phyloP scores from a whole-genome alignment of 2,797 vertebrate genomes.

The Threskiornis aethiopicus region DNA sequence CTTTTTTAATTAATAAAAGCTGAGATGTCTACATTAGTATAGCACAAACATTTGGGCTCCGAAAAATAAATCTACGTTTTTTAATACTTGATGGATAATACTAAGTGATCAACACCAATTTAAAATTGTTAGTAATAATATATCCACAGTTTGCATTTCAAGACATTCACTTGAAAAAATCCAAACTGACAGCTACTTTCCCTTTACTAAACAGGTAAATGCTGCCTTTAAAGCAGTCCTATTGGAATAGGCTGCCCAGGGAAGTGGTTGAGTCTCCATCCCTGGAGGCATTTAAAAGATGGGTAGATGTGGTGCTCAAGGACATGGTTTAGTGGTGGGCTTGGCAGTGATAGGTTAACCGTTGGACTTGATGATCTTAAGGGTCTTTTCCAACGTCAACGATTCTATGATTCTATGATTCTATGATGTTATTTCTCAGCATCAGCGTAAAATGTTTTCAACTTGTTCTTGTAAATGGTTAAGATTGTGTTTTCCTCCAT shows the following conservation, averaged over 20 bases:
- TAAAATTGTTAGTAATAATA: not conserved
- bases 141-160: not conserved
- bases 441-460: not conserved
- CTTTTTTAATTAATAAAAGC: not conserved
- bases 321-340: too few relatives aligned
- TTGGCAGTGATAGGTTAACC: too few relatives aligned
- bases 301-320: too few relatives aligned
- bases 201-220: not conserved
- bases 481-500: not conserved
- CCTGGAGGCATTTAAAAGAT: too few relatives aligned
- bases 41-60: not conserved
- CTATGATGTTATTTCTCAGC: not conserved
- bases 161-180: not conserved
- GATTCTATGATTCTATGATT: too few relatives aligned
- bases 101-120: not conserved
- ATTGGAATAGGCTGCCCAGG: too few relatives aligned
- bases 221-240: not conserved
- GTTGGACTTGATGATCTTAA: too few relatives aligned
- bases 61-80: not conserved
- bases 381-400: too few relatives aligned
- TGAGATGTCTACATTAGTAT: not conserved
- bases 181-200: not conserved
- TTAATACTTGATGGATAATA: not conserved
- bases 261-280: too few relatives aligned
- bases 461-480: not conserved